Percentiles rank a stretch among this genome's conserved stretches.
phyloP scores from a whole-genome alignment of 2,113 vertebrate species.

The Perognathus longimembris region DNA sequence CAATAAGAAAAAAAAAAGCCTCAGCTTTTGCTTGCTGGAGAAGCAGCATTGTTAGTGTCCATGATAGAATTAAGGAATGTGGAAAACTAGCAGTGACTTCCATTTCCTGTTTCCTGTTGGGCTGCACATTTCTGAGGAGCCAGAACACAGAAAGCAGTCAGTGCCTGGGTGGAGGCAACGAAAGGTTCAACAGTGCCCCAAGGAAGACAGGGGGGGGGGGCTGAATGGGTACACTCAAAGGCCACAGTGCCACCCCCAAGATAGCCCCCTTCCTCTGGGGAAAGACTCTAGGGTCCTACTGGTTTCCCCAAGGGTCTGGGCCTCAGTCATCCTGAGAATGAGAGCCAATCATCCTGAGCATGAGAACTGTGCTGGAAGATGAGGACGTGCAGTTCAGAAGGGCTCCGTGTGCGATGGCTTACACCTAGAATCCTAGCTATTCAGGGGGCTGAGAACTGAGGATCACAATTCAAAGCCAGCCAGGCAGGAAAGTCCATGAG shows the following conservation, averaged over 20 bases:
- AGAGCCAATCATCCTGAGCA: neutral
- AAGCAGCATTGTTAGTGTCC: neutral
- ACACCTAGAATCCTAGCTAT: too few relatives aligned
- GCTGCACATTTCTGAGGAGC: too few relatives aligned
- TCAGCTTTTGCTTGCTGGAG: neutral
- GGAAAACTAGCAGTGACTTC: neutral
- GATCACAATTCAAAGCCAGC: too few relatives aligned
- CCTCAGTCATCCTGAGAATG: neutral
- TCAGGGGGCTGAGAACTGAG: too few relatives aligned
- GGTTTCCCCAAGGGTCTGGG: neutral
- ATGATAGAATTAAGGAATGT: neutral
- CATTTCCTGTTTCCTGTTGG: neutral
- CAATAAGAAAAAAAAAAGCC: neutral
- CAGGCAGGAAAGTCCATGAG: too few relatives aligned
- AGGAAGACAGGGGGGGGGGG: neutral
- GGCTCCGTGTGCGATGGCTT: too few relatives aligned
- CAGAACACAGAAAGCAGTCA: too few relatives aligned
- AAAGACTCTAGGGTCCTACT: fast-evolving
- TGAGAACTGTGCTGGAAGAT: neutral
- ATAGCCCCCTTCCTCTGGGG: fast-evolving
- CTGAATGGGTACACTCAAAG: neutral
- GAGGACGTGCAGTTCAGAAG: too few relatives aligned
- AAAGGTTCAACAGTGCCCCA: fast-evolving
- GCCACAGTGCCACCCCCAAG: too few relatives aligned
- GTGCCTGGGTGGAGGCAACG: neutral